Evolutionary conservation across 2,797 vertebrate genomes (phyloP).

Genomic region (Rhinoraja longicauda): DNA sequence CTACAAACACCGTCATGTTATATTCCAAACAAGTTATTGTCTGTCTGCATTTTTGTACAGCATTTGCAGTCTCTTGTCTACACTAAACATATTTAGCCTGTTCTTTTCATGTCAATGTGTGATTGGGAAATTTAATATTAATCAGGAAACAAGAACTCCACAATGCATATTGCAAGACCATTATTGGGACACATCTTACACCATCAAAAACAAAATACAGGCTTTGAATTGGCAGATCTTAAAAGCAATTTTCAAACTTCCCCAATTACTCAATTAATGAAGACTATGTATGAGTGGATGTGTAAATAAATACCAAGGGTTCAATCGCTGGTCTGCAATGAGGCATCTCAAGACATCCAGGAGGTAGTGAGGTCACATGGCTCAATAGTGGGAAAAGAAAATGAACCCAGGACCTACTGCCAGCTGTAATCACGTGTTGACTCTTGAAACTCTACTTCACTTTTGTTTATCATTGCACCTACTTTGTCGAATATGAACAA

Average conservation of each 20-base stretch:
- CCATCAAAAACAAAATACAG: background rate
- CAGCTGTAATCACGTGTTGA: no score
- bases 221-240: background rate
- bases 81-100: background rate
- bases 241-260: background rate
- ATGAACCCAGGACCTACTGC: background rate
- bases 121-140: background rate
- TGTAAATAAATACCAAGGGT: background rate
- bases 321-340: background rate
- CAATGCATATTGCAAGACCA: background rate
- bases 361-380: background rate
- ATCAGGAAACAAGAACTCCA: background rate
- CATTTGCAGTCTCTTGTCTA: no score
- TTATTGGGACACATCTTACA: background rate
- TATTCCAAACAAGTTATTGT: no score
- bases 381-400: background rate
- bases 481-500: background rate
- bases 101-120: background rate
- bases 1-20: no score
- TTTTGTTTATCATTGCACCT: background rate
- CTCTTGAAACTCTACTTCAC: no score
- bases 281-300: background rate
- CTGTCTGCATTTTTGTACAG: no score
- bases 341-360: background rate
- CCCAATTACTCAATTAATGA: background rate